These are phyloP conservation scores for Drosophila elegans DNA, from an alignment of 1,140 invertebrate genomes.

Conservation along the genomic window DNA sequence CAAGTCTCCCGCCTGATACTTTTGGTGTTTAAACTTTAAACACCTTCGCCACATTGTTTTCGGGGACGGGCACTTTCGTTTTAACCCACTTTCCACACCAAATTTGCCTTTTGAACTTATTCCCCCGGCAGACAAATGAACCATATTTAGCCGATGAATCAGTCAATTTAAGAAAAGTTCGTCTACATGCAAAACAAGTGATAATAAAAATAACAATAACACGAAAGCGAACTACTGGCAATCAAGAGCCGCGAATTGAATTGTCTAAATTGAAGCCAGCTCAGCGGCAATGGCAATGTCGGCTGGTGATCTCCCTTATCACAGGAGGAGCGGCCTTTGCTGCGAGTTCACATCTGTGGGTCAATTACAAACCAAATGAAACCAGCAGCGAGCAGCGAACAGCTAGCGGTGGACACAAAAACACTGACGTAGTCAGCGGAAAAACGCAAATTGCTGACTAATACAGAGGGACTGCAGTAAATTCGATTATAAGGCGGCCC, in stretches of 20 bases:
- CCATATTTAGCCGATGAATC: constrained; percentile 62
- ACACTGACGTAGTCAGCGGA: constrained; percentile 55
- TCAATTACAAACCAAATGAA: constrained; percentile 56
- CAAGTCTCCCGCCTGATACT: constrained; percentile 28
- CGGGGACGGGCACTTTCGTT: constrained; percentile 51
- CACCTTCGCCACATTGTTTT: constrained; percentile 24
- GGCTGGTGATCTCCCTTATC: constrained; percentile 43
- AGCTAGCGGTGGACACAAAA: constrained; percentile 6
- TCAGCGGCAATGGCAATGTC: constrained; percentile 14
- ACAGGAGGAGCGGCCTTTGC: constrained; percentile 8
- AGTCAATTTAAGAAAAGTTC: constrained; percentile 59
- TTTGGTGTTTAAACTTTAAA: constrained; percentile 42
- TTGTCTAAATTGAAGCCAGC: constrained; percentile 71
- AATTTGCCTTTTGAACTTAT: constrained; percentile 40
- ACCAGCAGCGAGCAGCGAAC: constrained; percentile 10
- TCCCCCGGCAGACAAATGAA: constrained; percentile 20
- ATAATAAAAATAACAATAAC: constrained; percentile 60
- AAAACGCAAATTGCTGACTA: constrained; percentile 60
- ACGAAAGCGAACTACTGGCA: constrained; percentile 14
- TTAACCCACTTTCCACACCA: constrained; percentile 66
- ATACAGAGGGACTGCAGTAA: constrained; percentile 32
- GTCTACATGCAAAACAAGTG: constrained; percentile 52
- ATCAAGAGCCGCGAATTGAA: constrained; percentile 40
- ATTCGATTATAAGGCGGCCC: constrained; percentile 28
- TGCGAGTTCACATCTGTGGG: constrained; percentile 64